Evolutionary conservation across 2,888 invertebrate species (phyloP), one percentile per base, ranked within the genome.

Genomic region (Trachelus iudaicus): DNA sequence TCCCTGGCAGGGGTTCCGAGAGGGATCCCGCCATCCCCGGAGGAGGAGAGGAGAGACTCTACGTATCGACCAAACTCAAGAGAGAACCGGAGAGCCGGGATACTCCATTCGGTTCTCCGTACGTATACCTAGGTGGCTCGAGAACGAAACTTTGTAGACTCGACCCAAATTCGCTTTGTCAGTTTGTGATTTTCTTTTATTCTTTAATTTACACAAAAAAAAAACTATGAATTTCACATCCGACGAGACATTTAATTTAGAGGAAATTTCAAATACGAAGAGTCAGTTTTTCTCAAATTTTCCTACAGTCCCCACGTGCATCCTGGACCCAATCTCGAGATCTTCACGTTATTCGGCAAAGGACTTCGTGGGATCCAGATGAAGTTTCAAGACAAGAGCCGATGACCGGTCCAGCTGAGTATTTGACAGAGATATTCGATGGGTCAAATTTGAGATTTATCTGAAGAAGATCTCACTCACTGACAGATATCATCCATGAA

Each of bases 1-100:
- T 79, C 83, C 81, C 84, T 86, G 85, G 84, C 86, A 84, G 89
- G 88, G 86, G 85, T 86, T 88, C 86, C 83, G 79, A 81, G 84
- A 81, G 82, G 81, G 84, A 83, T 83, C 80, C 82, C 80, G 76
- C 79, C 80, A 81, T 81, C 78, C 78, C 79, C 76, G 76, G 79
- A 74, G 81, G 81, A 83, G 80, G 79, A 76, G 68, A 74, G 33
- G 33, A 34, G 75, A 69, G 69, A 71, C 77, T 77, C 78, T 78
- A 76, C 77, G 75, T 77, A 77, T 77, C 77, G 79, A 77, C 77
- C 77, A 79, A 79, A 34, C 75, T 77, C 77, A 75, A 79, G 77
- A 75, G 79, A 79, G 75, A 73, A 35, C 73, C 56, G 69, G n/a
- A 73, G 68, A 79, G 81, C 79, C 69, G 68, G 79, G 80, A 82